A percentile compares a stretch with the other conserved stretches of the same genome.
Conservation (phyloP, 2,113 vertebrate genomes). For the Eubucco bourcierii region DNA sequence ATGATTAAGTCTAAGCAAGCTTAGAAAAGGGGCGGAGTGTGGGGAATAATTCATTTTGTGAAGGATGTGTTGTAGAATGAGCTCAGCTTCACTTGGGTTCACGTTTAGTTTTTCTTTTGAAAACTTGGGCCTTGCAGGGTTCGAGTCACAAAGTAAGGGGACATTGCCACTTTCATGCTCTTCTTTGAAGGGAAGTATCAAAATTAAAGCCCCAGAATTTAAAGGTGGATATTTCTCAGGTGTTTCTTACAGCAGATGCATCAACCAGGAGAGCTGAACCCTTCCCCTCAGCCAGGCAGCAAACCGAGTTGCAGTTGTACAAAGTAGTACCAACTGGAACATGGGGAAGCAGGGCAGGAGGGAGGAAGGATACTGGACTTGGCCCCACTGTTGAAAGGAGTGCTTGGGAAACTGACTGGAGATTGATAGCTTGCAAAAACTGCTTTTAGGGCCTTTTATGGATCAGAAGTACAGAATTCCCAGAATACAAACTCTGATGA, state of each 20-base stretch:
- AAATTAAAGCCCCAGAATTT: background rate
- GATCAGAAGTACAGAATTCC: background rate
- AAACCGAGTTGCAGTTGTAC: background rate
- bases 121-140: background rate
- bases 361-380: background rate
- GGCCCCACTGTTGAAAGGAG: background rate
- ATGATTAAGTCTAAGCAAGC: background rate
- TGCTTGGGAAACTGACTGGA: background rate
- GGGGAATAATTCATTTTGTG: background rate
- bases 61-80: background rate
- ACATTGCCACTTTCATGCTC: accelerated
- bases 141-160: background rate
- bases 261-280: accelerated
- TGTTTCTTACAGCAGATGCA: background rate
- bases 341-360: background rate
- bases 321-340: background rate
- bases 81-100: background rate
- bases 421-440: background rate
- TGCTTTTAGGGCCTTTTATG: background rate
- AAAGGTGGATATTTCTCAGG: background rate
- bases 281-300: background rate
- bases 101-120: background rate
- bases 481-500: background rate
- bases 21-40: background rate
- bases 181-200: background rate